phyloP scores from a whole-genome alignment of 2,113 vertebrate species.

The Leptobrachium leishanense region DNA sequence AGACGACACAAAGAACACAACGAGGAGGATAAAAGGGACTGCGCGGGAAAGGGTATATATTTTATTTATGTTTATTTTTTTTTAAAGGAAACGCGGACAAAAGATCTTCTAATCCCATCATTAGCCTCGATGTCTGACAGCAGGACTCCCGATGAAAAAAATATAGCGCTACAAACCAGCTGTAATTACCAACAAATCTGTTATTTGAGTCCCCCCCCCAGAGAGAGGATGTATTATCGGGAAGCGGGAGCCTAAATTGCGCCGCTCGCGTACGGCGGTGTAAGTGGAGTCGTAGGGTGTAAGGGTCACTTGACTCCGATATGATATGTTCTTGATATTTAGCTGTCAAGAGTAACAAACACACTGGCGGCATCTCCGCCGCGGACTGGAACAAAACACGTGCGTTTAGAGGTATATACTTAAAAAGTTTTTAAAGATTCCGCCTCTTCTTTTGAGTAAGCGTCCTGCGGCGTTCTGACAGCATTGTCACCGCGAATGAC shows the following conservation, averaged over 20 bases:
- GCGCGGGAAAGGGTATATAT: neutral
- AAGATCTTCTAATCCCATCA: slow-evolving; percentile 22
- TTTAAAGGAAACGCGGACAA: neutral
- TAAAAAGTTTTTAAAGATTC: neutral
- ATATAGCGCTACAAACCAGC: neutral
- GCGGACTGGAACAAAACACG: neutral
- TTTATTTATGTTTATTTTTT: neutral
- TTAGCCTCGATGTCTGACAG: neutral
- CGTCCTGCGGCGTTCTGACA: neutral
- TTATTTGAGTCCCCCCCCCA: neutral
- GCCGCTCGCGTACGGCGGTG: neutral
- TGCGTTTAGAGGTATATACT: too few relatives aligned
- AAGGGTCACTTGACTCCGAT: neutral
- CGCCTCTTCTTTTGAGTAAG: neutral
- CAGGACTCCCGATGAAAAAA: slow-evolving; percentile 9
- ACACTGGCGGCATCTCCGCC: neutral
- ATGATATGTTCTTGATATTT: neutral
- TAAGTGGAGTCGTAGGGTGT: neutral
- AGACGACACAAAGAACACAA: neutral
- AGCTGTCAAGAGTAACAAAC: neutral
- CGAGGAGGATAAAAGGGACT: neutral
- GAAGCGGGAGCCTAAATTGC: neutral
- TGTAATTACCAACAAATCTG: slow-evolving; percentile 18
- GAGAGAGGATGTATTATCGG: slow-evolving; percentile 7
- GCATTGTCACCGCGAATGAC: slow-evolving; percentile 2